These are phyloP conservation scores for Buceros bicornis DNA, from an alignment of 2,797 vertebrate genomes.

Conservation along the genomic window DNA sequence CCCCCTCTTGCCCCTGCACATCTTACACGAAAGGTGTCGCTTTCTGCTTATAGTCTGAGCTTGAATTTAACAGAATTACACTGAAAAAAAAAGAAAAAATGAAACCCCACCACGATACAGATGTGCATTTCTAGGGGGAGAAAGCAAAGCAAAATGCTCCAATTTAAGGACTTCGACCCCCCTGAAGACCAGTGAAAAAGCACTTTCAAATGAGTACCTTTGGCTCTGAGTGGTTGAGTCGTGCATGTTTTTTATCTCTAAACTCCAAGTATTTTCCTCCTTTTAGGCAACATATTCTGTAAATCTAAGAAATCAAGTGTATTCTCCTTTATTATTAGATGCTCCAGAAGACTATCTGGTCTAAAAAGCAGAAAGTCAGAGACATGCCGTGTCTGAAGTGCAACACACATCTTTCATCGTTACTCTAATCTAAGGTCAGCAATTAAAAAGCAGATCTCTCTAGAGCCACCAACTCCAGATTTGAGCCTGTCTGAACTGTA, in stretches of 20 bases:
- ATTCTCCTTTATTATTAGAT: neutral
- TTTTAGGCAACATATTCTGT: neutral
- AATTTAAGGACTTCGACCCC: neutral
- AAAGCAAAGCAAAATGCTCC: neutral
- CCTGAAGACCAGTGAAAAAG: neutral
- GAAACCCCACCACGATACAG: neutral
- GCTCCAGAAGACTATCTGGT: neutral
- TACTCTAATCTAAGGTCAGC: neutral
- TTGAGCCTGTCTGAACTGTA: neutral
- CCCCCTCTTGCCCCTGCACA: too few relatives aligned
- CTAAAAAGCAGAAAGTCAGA: neutral
- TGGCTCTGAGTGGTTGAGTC: neutral
- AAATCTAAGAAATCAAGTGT: neutral
- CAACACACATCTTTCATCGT: neutral
- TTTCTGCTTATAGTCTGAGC: neutral
- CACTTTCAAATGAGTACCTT: neutral
- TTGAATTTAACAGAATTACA: neutral
- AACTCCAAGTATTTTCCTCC: neutral
- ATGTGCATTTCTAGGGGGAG: neutral
- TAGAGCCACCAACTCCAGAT: neutral
- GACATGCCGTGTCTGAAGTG: neutral
- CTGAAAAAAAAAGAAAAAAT: too few relatives aligned
- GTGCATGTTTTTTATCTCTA: neutral
- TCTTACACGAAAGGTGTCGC: too few relatives aligned
- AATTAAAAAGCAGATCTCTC: neutral